Conservation (phyloP, 2,797 vertebrate species). For the Hydrolagus colliei region DNA sequence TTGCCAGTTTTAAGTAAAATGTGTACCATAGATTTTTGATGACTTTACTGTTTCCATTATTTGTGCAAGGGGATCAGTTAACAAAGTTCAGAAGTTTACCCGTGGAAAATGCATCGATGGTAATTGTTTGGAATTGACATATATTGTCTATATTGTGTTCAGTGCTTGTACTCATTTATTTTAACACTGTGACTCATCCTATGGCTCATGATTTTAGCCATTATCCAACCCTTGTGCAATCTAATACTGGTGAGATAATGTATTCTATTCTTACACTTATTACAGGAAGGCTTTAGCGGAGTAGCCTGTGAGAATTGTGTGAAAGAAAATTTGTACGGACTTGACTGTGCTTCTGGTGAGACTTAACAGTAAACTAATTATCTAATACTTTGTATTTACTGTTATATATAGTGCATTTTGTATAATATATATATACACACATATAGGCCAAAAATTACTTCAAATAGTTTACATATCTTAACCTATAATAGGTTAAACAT, state of each 20-base stretch:
- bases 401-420: not conserved
- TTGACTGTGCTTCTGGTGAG: constrained; percentile 64
- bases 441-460: not conserved
- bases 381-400: not conserved
- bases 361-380: not conserved
- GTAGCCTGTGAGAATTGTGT: constrained; percentile 73
- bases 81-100: too few relatives aligned
- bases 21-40: not conserved
- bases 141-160: too few relatives aligned
- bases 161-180: not conserved
- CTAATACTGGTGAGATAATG: not conserved
- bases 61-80: not conserved
- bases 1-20: not conserved
- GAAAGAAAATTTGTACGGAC: constrained; percentile 56
- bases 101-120: too few relatives aligned
- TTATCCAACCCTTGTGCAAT: too few relatives aligned
- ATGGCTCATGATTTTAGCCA: not conserved
- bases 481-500: not conserved
- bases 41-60: not conserved
- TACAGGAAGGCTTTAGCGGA: constrained; percentile 63
- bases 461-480: not conserved
- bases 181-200: not conserved
- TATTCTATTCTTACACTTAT: constrained; percentile 19
- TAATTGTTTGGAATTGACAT: not conserved
- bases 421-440: not conserved